Evolutionary conservation across 2,797 vertebrate genomes (phyloP).

Genomic region (Danionella dracula): DNA sequence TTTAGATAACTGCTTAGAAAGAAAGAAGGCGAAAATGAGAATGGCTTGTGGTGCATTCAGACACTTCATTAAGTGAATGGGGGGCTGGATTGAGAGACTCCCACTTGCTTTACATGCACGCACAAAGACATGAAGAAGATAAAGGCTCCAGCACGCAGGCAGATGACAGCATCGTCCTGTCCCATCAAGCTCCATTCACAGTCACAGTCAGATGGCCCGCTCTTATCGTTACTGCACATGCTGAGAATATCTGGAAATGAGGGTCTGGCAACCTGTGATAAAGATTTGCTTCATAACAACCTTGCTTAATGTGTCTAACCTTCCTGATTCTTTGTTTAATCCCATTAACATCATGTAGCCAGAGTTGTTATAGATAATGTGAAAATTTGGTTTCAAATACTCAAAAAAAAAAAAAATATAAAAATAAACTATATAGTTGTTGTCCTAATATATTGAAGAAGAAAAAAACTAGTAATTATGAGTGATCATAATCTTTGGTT

Average conservation of each 20-base stretch:
- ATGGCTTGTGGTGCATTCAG: constrained; percentile 31
- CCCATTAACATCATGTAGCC: not conserved
- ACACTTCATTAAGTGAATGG: constrained; percentile 50
- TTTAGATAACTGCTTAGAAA: not conserved
- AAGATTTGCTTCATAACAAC: not conserved
- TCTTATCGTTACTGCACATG: constrained; percentile 61
- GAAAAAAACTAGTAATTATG: no score
- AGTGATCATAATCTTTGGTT: no score
- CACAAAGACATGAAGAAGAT: constrained; percentile 45
- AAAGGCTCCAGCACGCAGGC: constrained; percentile 39
- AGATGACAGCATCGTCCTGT: constrained; percentile 48
- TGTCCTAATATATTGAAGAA: no score
- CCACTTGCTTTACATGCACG: constrained; percentile 43
- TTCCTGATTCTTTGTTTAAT: not conserved
- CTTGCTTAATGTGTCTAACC: not conserved
- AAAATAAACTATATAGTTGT: not conserved
- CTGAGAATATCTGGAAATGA: not conserved
- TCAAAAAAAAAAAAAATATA: not conserved
- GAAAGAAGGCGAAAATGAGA: not conserved
- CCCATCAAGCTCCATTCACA: constrained; percentile 37
- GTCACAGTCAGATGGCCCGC: constrained; percentile 59
- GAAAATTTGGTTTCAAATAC: no score
- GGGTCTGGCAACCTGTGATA: not conserved
- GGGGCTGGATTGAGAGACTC: constrained; percentile 44
- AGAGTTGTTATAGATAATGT: not conserved